Evolutionary conservation across 64 coral and sea anemone species (phyloP), one percentile per base, ranked within the genome.

Genomic region (Acropora yongei): DNA sequence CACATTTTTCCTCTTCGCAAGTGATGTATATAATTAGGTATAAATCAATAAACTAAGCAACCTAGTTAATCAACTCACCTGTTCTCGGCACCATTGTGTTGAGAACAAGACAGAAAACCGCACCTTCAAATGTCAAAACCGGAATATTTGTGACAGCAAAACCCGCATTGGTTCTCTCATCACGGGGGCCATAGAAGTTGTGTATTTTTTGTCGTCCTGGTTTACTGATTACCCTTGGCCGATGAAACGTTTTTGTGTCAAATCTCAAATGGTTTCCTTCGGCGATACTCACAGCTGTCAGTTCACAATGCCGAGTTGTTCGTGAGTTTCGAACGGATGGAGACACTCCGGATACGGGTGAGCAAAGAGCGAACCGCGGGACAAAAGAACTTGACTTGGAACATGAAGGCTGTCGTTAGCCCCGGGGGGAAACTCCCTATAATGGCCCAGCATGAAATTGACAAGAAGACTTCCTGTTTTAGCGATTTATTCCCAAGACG

Each of bases 331-430:
- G 53, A 94, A 84, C 14, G 87, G 87, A 83, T 89, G 92, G 16
- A 94, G 78, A 3, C 86, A 73, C 0, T 49, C 68, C 5, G 92
- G 86, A 44, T 67, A 89, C 7, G 92, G 87, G 51, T 89, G 92
- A 17, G 78, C 86, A 1, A 94, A 79, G 45, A 94, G 78, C 3
- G 86, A 68, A n/a, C 72, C 78, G 14, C 30, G 71, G 16, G 92
- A 87, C 12, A 94, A 42, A 2, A 94, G 30, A 72, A 94, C 68
- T 75, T 94, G 92, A 12, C 92, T 79, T 12, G 92, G 87, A 4
- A 94, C 74, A 83, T 94, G 92, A 43, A 94, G n/a, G 30, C 92
- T 94, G 44, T 94, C 16, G 16, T 94, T 69, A 65, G 79, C 69
- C 30, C 30, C 30, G 30, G 30, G 30, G 30, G 30, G 30, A 30